These are phyloP conservation scores for Neosalanx taihuensis DNA, from an alignment of 2,797 vertebrate genomes.

Conservation along the genomic window DNA sequence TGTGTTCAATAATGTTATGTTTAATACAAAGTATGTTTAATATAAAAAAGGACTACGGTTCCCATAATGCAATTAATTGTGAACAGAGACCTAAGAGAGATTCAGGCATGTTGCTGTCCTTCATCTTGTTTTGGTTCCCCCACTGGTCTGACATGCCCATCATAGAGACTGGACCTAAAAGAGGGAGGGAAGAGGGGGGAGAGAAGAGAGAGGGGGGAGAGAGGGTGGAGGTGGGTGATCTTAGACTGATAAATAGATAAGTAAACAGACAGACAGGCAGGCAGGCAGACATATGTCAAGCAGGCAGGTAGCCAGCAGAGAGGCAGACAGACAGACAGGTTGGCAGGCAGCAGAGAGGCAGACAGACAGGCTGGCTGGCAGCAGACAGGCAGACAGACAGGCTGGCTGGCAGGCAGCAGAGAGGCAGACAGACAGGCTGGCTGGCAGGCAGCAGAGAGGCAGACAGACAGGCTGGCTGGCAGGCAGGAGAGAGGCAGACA, in stretches of 20 bases:
- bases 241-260: not conserved
- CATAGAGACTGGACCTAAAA: conserved; percentile 49
- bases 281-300: not conserved
- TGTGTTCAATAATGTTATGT: no score
- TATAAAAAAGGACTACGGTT: conserved; percentile 1
- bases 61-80: not conserved
- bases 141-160: conserved; percentile 60
- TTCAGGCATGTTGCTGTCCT: conserved; percentile 59
- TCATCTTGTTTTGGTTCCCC: conserved; percentile 57
- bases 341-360: no score
- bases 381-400: no score
- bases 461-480: not conserved
- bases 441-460: no score
- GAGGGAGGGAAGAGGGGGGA: not conserved
- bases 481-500: not conserved
- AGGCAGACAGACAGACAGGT: not conserved
- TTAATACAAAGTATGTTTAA: no score
- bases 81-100: conserved; percentile 31
- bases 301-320: not conserved
- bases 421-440: not conserved
- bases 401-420: no score
- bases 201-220: no score
- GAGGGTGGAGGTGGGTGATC: no score
- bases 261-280: not conserved
- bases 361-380: no score